Conservation (phyloP, 2,797 vertebrate genomes). For the Eleutherodactylus coqui region DNA sequence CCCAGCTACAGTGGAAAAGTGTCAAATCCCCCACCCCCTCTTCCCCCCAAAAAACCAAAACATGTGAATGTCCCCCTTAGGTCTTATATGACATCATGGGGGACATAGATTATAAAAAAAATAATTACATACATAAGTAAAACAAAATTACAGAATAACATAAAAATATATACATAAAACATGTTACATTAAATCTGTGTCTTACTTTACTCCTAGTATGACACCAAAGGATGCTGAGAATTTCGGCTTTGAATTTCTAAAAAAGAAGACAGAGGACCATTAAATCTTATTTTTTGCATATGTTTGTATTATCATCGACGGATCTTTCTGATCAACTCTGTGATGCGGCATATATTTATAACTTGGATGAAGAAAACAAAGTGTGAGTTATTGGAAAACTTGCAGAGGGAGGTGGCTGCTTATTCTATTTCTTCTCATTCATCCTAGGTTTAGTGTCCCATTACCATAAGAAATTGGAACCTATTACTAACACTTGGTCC, state of each 20-base stretch:
- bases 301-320: neutral
- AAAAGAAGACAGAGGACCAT: conserved; percentile 17
- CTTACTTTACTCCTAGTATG: conserved; percentile 84
- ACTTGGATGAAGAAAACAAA: neutral
- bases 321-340: neutral
- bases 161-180: neutral
- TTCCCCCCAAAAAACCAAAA: no score
- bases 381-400: no score
- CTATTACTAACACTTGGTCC: no score
- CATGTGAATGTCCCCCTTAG: no score
- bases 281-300: neutral
- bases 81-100: no score
- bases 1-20: no score
- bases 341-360: neutral
- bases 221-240: conserved; percentile 87
- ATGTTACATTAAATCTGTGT: neutral
- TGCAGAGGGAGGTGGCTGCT: no score
- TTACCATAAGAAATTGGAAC: no score
- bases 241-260: conserved; percentile 89
- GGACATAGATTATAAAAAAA: no score
- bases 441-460: neutral
- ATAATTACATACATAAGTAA: no score
- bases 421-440: neutral
- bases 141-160: no score
- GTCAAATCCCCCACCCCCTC: no score